Base-by-base conservation (phyloP, 1,140 invertebrate genomes). In the Atopsyche davidsoni region DNA sequence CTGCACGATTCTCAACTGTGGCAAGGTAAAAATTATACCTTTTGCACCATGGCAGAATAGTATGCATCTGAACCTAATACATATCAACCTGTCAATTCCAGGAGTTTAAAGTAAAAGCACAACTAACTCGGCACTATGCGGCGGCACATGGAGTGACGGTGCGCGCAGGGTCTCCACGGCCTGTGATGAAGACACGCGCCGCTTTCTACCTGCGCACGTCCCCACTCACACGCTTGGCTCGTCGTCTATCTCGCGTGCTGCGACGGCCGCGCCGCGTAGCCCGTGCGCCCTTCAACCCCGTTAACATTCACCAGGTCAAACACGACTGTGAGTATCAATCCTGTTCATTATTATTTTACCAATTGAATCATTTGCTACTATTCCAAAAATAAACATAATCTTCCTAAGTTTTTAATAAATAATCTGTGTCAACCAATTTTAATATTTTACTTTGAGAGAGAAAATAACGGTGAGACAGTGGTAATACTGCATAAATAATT, bases 101-200 rank as follows among this genome's bases (percentile, higher is more conserved):
- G 81, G 91, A 96, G 70, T 96, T 96, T 70, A 92, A 93, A 67
- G 69, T 92, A 53, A 94, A 94, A 70, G 85, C 90, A 28, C 92
- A 96, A 67, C 72, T 96, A 51, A 89, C 86, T 45, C 80, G 92
- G 52, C 93, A 98, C 73, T 88, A 92, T 68, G 90, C 91, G 9
- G 90, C 87, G 57, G 87, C 88, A 24, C 93, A 96, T 73, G 92
- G 92, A 2, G 73, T 74, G 52, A 75, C 78, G 62, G 78, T 79
- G 61, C 75, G 77, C 36, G 75, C 75, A 38, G 89, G 87, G 18
- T 88, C 87, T 19, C 89, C 90, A 2, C 75, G 92, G 25, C 92
- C 93, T 17, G 89, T 96, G 0, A 94, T 96, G 90, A 96, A 96
- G 73, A 96, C 94, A 31, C 79, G 93, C 60, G 92, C 93, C 53